Evolutionary conservation across 2,888 invertebrate genomes (phyloP), one percentile per base, ranked within the genome.

Genomic region (Ophraella communa): DNA sequence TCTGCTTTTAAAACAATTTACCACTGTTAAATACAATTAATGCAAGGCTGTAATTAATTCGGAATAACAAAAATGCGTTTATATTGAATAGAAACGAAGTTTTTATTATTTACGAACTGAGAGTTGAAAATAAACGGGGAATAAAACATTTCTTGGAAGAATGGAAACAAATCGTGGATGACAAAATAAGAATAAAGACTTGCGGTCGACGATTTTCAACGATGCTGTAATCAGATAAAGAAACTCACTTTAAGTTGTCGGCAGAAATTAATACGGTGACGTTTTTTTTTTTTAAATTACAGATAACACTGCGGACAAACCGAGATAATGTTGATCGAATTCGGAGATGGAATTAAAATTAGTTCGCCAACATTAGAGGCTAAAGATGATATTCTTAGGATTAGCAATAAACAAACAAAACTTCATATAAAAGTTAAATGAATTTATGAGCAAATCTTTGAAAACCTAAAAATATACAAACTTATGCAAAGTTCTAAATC

Each of bases 141-240:
- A 39, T 54, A 18, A 23, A 61, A 54, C 61, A 42, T 61, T 61
- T 30, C 33, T 47, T 45, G 44, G 42, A 55, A 55, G 44, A 62
- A 62, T 55, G 49, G 49, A 49, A 55, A 55, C 62, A 62, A 49
- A 55, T 39, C 55, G 23, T 51, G 62, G 49, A 55, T 56, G 49
- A 61, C 39, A 52, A 54, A 49, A 54, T 42, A 54, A 21, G 18
- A 21, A 58, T 49, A 47, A 58, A 33, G 49, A 49, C 33, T 58
- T 39, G 24, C 35, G 49, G 49, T 58, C 23, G 49, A 49, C 21
- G 35, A 58, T 49, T 58, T 35, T 11, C 44, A 56, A 18, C 44
- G 44, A 56, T 27, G 18, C 44, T 14, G 27, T 24, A 18, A 35
- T 49, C 58, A 49, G 58, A 57, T 57, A 57, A 27, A 49, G 24